Conservation (phyloP, 2,113 vertebrate genomes). For the Hylia prasina region DNA sequence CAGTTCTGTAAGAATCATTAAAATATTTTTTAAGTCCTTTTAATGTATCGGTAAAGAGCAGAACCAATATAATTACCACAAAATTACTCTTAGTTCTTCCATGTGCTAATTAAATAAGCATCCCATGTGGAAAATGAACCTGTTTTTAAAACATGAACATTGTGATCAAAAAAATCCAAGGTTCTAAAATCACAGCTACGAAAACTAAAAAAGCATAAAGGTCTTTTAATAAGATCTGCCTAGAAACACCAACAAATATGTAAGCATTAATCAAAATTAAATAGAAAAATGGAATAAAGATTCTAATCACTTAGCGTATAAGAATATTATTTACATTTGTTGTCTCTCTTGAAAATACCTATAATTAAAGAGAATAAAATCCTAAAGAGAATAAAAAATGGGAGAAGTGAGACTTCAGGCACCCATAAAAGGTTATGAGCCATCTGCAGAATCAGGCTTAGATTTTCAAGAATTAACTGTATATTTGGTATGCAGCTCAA, state of each 20-base stretch:
- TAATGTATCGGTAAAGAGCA: background rate
- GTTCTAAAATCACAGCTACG: background rate
- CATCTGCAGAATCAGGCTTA: background rate
- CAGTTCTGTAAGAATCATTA: constrained; percentile 79
- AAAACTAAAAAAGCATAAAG: background rate
- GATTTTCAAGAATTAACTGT: background rate
- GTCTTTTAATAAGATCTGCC: background rate
- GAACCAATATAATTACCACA: background rate
- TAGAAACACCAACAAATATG: background rate
- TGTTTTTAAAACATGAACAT: background rate
- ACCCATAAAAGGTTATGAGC: background rate
- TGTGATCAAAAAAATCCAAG: background rate
- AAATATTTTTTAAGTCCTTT: background rate
- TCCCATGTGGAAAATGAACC: background rate
- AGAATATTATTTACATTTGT: background rate
- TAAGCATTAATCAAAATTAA: background rate
- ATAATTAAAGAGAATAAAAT: background rate
- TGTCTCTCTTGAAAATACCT: background rate
- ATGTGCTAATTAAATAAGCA: background rate
- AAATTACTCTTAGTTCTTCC: background rate
- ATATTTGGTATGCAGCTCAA: background rate
- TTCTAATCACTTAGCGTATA: background rate
- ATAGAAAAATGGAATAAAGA: background rate
- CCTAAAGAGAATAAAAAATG: background rate
- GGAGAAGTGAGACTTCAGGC: background rate